Conservation (phyloP, 2,888 invertebrate genomes). For the Dryococelus australis region DNA sequence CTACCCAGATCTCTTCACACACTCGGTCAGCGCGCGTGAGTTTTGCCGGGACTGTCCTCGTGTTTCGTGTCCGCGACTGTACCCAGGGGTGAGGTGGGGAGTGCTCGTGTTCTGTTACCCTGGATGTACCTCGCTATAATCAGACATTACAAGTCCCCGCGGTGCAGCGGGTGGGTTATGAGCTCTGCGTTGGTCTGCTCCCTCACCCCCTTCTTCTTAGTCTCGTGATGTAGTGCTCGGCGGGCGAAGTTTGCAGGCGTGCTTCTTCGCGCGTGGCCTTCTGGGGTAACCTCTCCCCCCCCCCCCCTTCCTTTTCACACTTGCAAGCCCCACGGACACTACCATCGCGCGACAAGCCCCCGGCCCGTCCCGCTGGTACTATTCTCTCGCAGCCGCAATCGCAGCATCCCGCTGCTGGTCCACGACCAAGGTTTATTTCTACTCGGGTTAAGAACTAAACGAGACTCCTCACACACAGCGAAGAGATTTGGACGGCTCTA, state of each 20-base stretch:
- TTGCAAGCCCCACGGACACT: too few species aligned
- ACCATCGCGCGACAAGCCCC: too few species aligned
- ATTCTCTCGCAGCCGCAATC: too few species aligned
- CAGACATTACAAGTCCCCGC: slow-evolving; percentile 16
- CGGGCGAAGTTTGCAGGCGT: not conserved
- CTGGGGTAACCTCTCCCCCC: not conserved
- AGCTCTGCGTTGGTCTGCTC: not conserved
- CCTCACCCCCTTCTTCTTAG: not conserved
- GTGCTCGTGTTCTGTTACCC: not conserved
- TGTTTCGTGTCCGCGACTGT: not conserved
- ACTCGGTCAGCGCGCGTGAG: too few species aligned
- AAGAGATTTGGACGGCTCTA: too few species aligned
- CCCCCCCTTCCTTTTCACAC: not conserved
- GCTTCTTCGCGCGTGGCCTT: not conserved
- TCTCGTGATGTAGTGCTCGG: not conserved
- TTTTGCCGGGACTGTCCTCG: too few species aligned
- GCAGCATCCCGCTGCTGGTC: too few species aligned
- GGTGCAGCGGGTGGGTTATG: not conserved
- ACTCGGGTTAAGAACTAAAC: too few species aligned
- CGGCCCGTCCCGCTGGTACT: too few species aligned
- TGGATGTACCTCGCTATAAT: not conserved
- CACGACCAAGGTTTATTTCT: too few species aligned
- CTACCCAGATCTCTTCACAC: too few species aligned
- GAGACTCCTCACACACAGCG: too few species aligned
- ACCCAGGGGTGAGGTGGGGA: not conserved